Conservation (phyloP, 2,113 vertebrate genomes). For the Nothocercus julius region DNA sequence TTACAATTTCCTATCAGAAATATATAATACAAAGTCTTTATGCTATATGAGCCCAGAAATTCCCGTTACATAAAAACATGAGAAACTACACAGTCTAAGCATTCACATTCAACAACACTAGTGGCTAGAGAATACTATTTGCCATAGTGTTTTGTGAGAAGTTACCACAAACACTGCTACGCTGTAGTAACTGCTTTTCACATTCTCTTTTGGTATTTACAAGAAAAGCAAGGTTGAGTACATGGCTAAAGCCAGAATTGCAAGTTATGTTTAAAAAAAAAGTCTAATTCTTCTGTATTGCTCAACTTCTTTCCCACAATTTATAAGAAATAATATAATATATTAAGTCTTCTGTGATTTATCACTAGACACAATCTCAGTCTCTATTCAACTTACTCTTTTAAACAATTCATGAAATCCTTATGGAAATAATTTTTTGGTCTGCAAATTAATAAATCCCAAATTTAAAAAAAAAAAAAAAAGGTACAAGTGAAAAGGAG, state of each 20-base stretch:
- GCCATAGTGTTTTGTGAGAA: neutral
- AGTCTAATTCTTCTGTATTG: neutral
- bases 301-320: neutral
- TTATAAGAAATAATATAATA: neutral
- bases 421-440: neutral
- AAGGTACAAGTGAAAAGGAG: neutral
- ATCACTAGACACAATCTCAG: neutral
- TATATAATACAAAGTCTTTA: neutral
- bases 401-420: neutral
- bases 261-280: neutral
- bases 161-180: neutral
- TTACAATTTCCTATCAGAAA: neutral
- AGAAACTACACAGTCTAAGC: neutral
- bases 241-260: neutral
- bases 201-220: neutral
- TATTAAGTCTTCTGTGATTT: neutral
- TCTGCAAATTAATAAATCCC: neutral
- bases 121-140: neutral
- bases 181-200: neutral
- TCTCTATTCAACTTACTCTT: neutral
- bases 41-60: neutral
- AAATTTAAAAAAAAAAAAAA: neutral
- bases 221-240: neutral
- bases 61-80: neutral
- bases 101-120: neutral